phyloP scores from a whole-genome alignment of 1,140 invertebrate species.

The Neodiprion pinetum region DNA sequence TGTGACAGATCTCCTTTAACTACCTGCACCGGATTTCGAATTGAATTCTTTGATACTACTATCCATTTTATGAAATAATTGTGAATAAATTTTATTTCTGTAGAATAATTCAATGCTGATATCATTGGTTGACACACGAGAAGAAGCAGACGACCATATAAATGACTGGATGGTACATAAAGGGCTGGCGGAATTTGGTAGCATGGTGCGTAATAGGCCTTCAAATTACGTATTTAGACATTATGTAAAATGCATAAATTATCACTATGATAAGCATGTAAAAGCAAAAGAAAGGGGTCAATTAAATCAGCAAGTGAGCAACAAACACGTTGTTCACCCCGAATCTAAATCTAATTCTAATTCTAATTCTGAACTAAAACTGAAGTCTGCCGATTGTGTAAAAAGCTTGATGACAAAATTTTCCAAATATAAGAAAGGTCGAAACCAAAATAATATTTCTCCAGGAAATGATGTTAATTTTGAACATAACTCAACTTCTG shows the following conservation, averaged over 20 bases:
- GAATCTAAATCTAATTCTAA: neutral
- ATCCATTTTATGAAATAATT: neutral
- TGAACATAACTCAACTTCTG: no score
- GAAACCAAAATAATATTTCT: no score
- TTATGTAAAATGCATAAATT: conserved; percentile 18
- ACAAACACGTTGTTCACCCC: neutral
- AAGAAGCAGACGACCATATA: conserved; percentile 39
- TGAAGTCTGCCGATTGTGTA: neutral
- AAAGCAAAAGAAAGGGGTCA: neutral
- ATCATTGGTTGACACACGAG: conserved; percentile 40
- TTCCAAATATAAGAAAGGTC: neutral
- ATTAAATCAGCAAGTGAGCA: neutral
- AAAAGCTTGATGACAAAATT: neutral
- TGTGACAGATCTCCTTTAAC: conserved; percentile 19
- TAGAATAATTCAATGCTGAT: conserved; percentile 50
- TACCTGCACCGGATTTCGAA: conserved; percentile 11
- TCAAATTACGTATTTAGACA: conserved; percentile 10
- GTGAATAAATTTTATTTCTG: neutral
- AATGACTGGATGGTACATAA: conserved; percentile 46
- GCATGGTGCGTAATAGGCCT: conserved; percentile 47
- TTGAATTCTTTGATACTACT: neutral
- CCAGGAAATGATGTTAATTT: no score
- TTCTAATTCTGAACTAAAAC: neutral
- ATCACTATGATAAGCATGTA: neutral
- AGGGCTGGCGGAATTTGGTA: conserved; percentile 38